These are phyloP conservation scores for Pseudorhiza aurosa DNA, from an alignment of 30 jellyfish, hydroid and myxozoan genomes.

Conservation along the genomic window DNA sequence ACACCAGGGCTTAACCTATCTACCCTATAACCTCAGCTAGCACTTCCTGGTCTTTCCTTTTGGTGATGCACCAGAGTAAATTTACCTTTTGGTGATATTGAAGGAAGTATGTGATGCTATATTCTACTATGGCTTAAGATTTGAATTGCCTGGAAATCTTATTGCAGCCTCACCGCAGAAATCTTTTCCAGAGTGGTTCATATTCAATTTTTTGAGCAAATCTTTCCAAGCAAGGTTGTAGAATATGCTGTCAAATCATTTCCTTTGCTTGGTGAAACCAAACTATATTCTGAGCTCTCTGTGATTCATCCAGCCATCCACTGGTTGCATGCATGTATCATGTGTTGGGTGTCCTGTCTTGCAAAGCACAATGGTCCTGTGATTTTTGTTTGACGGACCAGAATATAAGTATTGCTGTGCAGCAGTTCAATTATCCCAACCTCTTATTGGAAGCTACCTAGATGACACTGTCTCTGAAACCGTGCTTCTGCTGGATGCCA, in stretches of 20 bases:
- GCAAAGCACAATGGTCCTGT: no score
- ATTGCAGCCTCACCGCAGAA: conserved; percentile 35
- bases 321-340: no score
- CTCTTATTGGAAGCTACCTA: conserved; percentile 9
- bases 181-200: neutral
- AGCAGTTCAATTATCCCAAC: conserved; percentile 11
- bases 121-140: neutral
- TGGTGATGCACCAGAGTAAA: no score
- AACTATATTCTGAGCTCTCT: conserved; percentile 20
- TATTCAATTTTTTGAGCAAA: neutral
- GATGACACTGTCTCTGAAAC: conserved; percentile 21
- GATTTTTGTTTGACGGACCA: conserved; percentile 6
- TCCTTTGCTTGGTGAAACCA: conserved; percentile 12
- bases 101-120: conserved; percentile 18
- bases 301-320: no score
- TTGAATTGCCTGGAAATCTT: neutral
- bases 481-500: no score
- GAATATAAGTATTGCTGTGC: neutral
- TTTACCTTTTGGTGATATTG: no score
- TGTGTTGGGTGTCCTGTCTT: no score
- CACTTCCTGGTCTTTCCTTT: no score
- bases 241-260: conserved; percentile 22
- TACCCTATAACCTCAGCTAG: no score
- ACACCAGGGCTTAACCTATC: no score
- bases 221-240: conserved; percentile 10